Base-by-base conservation (phyloP, 1,140 invertebrate genomes). In the Drosophila triauraria region DNA sequence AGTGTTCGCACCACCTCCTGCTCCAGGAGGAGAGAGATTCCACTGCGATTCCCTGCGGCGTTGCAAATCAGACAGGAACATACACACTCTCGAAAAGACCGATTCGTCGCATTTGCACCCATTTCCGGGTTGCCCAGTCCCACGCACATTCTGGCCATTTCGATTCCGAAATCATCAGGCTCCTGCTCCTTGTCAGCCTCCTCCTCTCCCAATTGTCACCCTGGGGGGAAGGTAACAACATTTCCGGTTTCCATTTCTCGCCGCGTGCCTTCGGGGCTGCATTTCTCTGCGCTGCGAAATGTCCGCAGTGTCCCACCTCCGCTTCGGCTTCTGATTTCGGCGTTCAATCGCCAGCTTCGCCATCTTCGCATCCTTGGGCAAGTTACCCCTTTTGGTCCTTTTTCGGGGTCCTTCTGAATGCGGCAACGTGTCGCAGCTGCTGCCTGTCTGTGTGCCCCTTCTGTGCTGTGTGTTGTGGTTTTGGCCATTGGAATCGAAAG, bases 171-270 rank as follows among this genome's bases (percentile, higher is more conserved):
- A 54, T 23, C 51, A 53, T 54, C 51, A 53, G n/a, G 5, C 15
- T 44, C 17, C n/a, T 20, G 20, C 20, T 20, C 20, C 20, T 20
- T 20, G 20, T 20, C 20, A 20, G 27, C 2, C 40, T n/a, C 10
- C 27, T 32, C 27, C 8, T 30, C 10, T 8, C 10, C 3, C 20
- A 56, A 56, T 44, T 40, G 43, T 35, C 44, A 40, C 50, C n/a
- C 23, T 30, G 15, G 20, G 58, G 42, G 17, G 64, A 47, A 70
- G 54, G 69, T 75, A 80, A 87, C 85, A 88, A 87, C 83, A 87
- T 87, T 88, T 87, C 83, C 83, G 83, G 83, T 87, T 88, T 87
- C 83, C 83, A 87, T 87, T 87, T 87, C 83, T 88, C 67, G 83
- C 69, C 83, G 67, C 65, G 77, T 76, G 80, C 72, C 77, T 75